A percentile compares a stretch with the other conserved stretches of the same genome.
These are phyloP conservation scores for Prinia subflava DNA, from an alignment of 2,113 vertebrate genomes.

Conservation along the genomic window DNA sequence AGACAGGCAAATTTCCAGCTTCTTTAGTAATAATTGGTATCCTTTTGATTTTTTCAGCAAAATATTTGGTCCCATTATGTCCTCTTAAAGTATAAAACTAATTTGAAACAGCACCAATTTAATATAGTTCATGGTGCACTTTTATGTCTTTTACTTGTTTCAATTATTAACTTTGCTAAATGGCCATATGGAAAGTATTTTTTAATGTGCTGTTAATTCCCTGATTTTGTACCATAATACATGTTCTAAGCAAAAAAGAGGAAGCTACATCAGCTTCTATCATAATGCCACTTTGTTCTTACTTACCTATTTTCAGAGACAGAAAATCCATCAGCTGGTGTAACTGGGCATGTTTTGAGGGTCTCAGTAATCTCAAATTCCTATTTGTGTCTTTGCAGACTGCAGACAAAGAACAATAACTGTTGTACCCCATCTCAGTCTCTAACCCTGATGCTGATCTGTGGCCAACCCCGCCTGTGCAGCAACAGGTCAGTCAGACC, in stretches of 20 bases:
- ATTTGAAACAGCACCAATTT: not conserved
- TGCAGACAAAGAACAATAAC: not conserved
- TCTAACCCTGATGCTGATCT: not conserved
- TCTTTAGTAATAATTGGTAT: not conserved
- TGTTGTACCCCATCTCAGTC: not conserved
- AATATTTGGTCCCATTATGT: not conserved
- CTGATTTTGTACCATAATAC: not conserved
- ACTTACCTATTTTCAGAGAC: not conserved
- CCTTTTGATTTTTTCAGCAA: not conserved
- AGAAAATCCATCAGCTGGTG: not conserved
- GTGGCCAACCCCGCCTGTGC: not conserved
- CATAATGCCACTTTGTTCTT: not conserved
- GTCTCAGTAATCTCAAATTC: not conserved
- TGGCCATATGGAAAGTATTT: not conserved
- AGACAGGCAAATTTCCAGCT: not conserved
- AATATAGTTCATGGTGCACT: not conserved
- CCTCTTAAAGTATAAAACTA: not conserved
- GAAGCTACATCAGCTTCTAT: not conserved
- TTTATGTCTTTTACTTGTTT: not conserved
- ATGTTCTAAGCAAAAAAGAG: not conserved
- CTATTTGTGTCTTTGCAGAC: not conserved
- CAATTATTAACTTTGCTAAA: not conserved
- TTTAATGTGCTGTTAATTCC: not conserved
- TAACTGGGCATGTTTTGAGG: not conserved
- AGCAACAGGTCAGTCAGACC: not conserved